A percentile compares a stretch with the other conserved stretches of the same genome.
phyloP scores from a whole-genome alignment of 2,113 vertebrate genomes.

The Sylvicapra grimmia region DNA sequence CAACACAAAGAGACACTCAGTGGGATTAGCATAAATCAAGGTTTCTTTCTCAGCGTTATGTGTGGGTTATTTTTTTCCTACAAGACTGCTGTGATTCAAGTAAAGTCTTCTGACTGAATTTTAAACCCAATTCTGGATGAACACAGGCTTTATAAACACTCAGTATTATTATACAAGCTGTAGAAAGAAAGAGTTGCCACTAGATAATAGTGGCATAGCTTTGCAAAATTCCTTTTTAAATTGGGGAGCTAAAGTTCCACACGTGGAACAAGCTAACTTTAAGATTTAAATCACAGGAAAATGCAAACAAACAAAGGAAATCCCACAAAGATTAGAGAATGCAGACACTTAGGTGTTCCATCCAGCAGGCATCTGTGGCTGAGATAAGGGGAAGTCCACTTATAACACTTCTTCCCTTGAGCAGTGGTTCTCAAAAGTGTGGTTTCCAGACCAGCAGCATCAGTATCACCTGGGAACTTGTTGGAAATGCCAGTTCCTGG shows the following conservation, averaged over 20 bases:
- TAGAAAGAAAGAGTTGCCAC: neutral
- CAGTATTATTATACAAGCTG: neutral
- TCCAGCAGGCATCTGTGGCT: neutral
- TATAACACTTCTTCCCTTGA: too few species aligned
- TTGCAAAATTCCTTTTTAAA: neutral
- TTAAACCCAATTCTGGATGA: neutral
- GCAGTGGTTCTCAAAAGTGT: neutral
- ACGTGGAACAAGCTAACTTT: neutral
- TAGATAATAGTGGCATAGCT: neutral
- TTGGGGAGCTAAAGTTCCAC: neutral
- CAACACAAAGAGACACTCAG: neutral
- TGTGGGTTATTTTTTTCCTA: conserved; percentile 8
- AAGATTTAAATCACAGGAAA: neutral
- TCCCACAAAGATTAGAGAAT: neutral
- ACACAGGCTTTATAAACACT: conserved; percentile 3
- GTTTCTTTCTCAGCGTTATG: neutral
- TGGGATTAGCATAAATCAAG: neutral
- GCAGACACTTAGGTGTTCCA: neutral
- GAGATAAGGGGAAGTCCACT: neutral
- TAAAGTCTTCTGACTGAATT: neutral
- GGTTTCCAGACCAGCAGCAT: neutral
- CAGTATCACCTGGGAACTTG: neutral
- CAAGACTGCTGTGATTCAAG: conserved; percentile 5
- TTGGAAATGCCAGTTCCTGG: neutral
- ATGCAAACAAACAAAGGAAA: neutral